Percentiles rank a stretch among this genome's conserved stretches.
phyloP scores from a whole-genome alignment of 2,113 vertebrate genomes.

The Aramus guarauna region DNA sequence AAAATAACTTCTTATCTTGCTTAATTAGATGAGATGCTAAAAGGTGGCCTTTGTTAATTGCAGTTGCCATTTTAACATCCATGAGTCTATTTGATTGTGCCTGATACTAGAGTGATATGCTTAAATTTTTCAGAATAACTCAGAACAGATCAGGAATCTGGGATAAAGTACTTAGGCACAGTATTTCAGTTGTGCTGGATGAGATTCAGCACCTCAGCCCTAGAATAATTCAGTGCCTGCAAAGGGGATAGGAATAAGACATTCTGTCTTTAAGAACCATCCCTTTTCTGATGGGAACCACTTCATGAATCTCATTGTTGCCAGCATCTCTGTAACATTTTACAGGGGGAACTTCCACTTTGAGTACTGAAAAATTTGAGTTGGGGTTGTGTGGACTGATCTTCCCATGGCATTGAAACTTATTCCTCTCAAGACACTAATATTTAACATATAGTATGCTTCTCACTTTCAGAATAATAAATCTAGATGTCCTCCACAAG shows the following conservation, averaged over 20 bases:
- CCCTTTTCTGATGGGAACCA: neutral
- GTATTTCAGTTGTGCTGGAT: neutral
- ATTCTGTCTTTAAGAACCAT: neutral
- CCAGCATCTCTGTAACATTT: neutral
- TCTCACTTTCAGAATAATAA: neutral
- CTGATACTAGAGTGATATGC: neutral
- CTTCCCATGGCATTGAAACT: neutral
- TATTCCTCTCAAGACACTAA: neutral
- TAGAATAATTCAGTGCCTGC: neutral
- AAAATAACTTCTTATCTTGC: neutral
- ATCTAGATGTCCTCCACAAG: neutral
- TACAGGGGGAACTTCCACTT: neutral
- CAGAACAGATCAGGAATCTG: neutral
- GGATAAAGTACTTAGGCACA: neutral
- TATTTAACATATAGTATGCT: neutral
- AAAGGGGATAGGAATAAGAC: neutral
- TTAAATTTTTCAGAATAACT: neutral
- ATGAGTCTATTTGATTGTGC: neutral
- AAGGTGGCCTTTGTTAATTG: neutral
- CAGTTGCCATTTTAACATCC: neutral
- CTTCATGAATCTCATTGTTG: neutral
- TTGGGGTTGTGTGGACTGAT: neutral
- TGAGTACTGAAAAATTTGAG: neutral
- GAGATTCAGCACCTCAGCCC: neutral
- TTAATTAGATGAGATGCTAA: neutral